Evolutionary conservation across 1,140 invertebrate genomes (phyloP).

Genomic region (Drosophila nasuta): DNA sequence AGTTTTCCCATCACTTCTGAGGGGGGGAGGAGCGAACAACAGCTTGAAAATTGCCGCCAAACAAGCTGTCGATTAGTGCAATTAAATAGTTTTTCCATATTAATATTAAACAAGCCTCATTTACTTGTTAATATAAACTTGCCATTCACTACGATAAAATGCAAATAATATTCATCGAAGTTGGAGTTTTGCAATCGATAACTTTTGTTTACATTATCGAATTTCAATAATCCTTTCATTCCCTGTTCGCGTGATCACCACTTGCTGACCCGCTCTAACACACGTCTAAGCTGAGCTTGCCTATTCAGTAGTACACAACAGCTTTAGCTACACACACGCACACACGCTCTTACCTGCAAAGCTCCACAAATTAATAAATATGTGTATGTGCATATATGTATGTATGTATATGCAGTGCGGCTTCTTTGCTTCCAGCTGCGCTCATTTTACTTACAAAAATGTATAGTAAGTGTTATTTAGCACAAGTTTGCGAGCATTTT

Average conservation of each 20-base stretch:
- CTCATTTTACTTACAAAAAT: not conserved
- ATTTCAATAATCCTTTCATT: too few species aligned
- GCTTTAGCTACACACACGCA: not conserved
- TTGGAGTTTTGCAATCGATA: too few species aligned
- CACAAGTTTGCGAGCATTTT: constrained; percentile 44
- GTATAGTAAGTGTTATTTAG: constrained; percentile 25
- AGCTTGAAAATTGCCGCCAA: constrained; percentile 5
- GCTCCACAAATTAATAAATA: not conserved
- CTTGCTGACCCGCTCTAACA: too few species aligned
- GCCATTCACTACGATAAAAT: too few species aligned
- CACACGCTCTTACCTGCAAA: not conserved
- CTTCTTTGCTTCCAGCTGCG: not conserved
- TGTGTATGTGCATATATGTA: not conserved
- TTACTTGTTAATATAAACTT: too few species aligned
- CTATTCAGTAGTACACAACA: too few species aligned
- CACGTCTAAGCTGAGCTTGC: too few species aligned
- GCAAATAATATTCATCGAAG: too few species aligned
- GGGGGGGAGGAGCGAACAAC: not conserved
- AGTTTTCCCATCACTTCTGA: constrained; percentile 14
- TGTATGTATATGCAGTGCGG: not conserved
- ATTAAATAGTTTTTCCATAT: not conserved
- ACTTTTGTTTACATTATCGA: too few species aligned
- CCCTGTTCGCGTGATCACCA: too few species aligned
- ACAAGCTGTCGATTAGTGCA: not conserved
- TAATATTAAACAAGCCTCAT: not conserved